Base-by-base conservation (phyloP, 2,888 invertebrate genomes). In the Rutpela maculata region DNA sequence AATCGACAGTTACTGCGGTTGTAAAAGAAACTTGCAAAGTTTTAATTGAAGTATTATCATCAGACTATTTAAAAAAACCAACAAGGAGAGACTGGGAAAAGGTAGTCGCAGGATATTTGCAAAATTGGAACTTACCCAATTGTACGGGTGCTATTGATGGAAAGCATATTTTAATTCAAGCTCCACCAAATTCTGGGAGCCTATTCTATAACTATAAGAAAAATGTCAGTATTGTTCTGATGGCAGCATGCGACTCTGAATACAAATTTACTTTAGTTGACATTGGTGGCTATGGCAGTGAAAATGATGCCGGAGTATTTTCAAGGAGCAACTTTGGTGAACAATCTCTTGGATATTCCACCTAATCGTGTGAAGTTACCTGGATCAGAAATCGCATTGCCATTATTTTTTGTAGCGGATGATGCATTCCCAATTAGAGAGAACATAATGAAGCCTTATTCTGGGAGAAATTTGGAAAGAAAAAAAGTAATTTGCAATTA, bases 251-350 rank as follows among this genome's bases (percentile, higher is more conserved):
- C 62, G 85, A 86, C 71, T 81, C 83, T 2, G 76, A 84, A 7
- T 86, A 86, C 78, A 76, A 76, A 38, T 88, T 88, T 84, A 78
- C 81, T 22, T 79, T 81, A 63, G 81, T 84, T 17, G 84, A 86
- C 79, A 82, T 86, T 67, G 86, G 88, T 38, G 81, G 80, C 65
- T 83, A 83, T 79, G 86, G 86, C 9, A 82, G 80, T 59, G 79
- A 82, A 78, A 84, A 84, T 81, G 86, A 87, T 78, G 83, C 83
- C 17, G 82, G 82, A 19, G 68, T 85, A 31, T 82, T 85, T 66
- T 18, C 50, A 56, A 22, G 62, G 11, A 66, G 65, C 43, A 59
- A 35, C 65, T 12, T 59, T 75, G 18, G 12, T 70, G 19, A 67
- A 17, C 15, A 65, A 63, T 11, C 17, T 17, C 9, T 77, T 70